Evolutionary conservation across 2,888 invertebrate species (phyloP).

Genomic region (Odontocolon sp.): DNA sequence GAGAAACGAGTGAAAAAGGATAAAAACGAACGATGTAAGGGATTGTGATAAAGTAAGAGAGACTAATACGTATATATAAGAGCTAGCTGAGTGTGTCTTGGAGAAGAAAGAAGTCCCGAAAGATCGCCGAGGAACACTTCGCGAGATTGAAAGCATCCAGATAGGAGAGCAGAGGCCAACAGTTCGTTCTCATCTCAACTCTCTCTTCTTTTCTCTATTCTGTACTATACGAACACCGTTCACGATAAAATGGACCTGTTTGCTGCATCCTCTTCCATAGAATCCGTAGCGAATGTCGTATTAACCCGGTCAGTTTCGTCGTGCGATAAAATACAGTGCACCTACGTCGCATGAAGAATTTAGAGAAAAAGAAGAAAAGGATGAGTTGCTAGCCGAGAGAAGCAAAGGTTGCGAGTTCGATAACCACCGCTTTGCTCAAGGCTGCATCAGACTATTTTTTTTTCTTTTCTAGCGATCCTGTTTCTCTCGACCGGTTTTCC

Average conservation of each 20-base stretch:
- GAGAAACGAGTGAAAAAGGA: conserved; percentile 26
- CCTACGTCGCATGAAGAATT: conserved; percentile 46
- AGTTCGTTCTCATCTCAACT: conserved; percentile 9
- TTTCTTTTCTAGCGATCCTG: background rate
- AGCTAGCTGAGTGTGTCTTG: conserved; percentile 33
- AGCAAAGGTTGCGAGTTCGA: conserved; percentile 38
- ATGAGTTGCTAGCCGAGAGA: background rate
- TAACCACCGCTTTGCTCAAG: conserved; percentile 33
- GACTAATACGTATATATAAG: conserved; percentile 19
- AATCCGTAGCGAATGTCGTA: no score
- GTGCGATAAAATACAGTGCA: no score
- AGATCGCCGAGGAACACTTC: conserved; percentile 59
- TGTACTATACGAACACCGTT: conserved; percentile 7
- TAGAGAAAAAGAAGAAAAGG: conserved; percentile 20
- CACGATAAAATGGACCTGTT: no score
- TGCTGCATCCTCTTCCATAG: no score
- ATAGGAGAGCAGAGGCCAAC: conserved; percentile 35
- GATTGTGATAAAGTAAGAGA: conserved; percentile 19
- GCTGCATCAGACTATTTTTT: conserved; percentile 20
- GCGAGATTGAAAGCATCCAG: conserved; percentile 57
- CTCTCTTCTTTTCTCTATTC: conserved; percentile 46
- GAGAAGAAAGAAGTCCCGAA: conserved; percentile 35
- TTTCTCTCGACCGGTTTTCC: conserved; percentile 1
- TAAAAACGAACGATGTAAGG: conserved; percentile 10
- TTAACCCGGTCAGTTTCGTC: no score